These are phyloP conservation scores for Kuschelorhynchus macadamiae DNA, from an alignment of 2,888 invertebrate genomes.

Conservation along the genomic window DNA sequence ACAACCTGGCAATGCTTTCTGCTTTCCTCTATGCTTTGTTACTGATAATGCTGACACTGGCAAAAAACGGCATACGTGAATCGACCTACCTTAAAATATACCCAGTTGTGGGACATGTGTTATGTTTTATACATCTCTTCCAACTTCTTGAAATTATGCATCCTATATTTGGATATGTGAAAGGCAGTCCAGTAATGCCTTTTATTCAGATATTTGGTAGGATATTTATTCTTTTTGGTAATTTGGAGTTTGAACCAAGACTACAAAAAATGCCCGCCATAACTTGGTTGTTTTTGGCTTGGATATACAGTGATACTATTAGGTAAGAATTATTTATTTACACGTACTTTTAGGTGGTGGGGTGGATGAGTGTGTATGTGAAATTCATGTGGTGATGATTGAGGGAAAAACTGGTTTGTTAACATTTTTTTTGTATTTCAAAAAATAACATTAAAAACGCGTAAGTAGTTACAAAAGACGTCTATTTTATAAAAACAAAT, in stretches of 20 bases:
- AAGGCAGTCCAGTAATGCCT: constrained; percentile 80
- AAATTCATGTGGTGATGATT: too few species aligned
- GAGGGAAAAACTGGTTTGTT: too few species aligned
- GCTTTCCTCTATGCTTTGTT: constrained; percentile 83
- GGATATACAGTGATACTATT: constrained; percentile 87
- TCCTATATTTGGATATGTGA: constrained; percentile 90
- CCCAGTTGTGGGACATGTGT: constrained; percentile 76
- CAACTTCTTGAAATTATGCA: constrained; percentile 92
- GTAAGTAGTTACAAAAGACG: too few species aligned
- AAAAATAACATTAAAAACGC: too few species aligned
- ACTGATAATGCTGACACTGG: constrained; percentile 25
- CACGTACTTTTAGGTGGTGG: too few species aligned
- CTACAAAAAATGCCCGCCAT: constrained; percentile 91
- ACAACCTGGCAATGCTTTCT: constrained; percentile 91
- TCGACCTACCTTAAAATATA: constrained; percentile 28
- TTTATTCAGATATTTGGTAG: constrained; percentile 83
- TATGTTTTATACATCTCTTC: constrained; percentile 86
- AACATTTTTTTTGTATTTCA: too few species aligned
- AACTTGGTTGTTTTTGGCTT: constrained; percentile 89
- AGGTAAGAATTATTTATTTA: constrained; percentile 73
- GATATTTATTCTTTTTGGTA: constrained; percentile 75
- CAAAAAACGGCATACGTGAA: constrained; percentile 26
- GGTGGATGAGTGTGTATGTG: too few species aligned
- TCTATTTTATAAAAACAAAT: too few species aligned
- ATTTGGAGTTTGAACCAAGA: constrained; percentile 87